These are phyloP conservation scores for Macquaria ambigua DNA, from an alignment of 2,113 vertebrate species.

Conservation along the genomic window DNA sequence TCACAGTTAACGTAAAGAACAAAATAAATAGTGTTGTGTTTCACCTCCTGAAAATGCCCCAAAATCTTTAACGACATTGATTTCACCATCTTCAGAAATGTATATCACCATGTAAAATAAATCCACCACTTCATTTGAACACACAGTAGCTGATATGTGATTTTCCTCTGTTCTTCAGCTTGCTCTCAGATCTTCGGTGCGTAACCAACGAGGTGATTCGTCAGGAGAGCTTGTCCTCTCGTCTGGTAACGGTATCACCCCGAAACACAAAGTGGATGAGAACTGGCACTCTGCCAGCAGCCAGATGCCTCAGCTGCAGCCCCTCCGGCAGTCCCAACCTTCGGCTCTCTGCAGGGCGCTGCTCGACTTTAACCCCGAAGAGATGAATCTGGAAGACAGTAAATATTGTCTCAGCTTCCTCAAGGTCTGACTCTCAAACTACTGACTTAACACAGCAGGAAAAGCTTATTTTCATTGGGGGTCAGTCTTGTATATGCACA, in stretches of 20 bases:
- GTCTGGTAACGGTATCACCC: constrained; percentile 84
- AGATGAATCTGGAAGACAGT: constrained; percentile 82
- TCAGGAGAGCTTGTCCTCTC: constrained; percentile 86
- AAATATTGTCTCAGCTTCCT: constrained; percentile 86
- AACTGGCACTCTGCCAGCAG: constrained; percentile 86
- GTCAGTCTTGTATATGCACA: not conserved
- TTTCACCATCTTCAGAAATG: not conserved
- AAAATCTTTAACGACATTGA: not conserved
- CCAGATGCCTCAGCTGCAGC: constrained; percentile 75
- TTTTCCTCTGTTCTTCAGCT: constrained; percentile 80
- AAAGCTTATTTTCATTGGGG: not conserved
- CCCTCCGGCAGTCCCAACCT: constrained; percentile 73
- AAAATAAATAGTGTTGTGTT: constrained; percentile 24
- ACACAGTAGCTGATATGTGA: constrained; percentile 1
- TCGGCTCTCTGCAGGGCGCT: constrained; percentile 88
- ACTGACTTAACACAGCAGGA: constrained; percentile 3
- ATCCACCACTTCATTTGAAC: not conserved
- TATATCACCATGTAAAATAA: not conserved
- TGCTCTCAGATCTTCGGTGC: constrained; percentile 82
- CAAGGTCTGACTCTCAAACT: constrained; percentile 83
- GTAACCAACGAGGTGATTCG: constrained; percentile 83
- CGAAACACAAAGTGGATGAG: constrained; percentile 87
- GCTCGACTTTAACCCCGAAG: constrained; percentile 86
- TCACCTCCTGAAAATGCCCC: constrained; percentile 7
- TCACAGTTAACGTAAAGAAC: constrained; percentile 45